Conservation (phyloP, 2,797 vertebrate genomes). For the Myotis findleyi region DNA sequence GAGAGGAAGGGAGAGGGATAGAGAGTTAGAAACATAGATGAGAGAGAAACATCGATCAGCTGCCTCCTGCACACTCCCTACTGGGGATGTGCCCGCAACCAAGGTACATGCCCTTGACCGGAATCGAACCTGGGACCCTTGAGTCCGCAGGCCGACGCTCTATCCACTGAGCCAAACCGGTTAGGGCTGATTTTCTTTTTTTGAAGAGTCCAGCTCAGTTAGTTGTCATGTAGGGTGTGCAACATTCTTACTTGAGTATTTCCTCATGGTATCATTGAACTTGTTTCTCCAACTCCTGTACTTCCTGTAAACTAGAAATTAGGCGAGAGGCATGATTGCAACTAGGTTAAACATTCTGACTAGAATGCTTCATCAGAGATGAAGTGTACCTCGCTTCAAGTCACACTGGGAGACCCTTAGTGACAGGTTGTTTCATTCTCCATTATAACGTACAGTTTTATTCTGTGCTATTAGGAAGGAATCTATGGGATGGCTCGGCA, state of each 20-base stretch:
- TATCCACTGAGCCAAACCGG: no score
- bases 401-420: background rate
- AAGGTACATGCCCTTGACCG: no score
- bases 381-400: background rate
- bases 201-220: background rate
- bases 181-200: background rate
- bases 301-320: slow-evolving; percentile 1
- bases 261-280: background rate
- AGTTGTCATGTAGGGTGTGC: background rate
- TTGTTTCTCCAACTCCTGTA: background rate
- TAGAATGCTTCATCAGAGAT: background rate
- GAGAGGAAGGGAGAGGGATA: no score
- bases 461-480: background rate
- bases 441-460: background rate
- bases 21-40: no score
- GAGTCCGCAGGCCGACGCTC: no score
- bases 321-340: background rate
- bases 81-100: no score
- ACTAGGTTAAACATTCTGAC: background rate
- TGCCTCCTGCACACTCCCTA: no score
- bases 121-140: no score
- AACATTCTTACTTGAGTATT: background rate
- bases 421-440: background rate
- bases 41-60: no score
- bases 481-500: background rate